phyloP scores from a whole-genome alignment of 2,113 vertebrate species.

The Perca flavescens region DNA sequence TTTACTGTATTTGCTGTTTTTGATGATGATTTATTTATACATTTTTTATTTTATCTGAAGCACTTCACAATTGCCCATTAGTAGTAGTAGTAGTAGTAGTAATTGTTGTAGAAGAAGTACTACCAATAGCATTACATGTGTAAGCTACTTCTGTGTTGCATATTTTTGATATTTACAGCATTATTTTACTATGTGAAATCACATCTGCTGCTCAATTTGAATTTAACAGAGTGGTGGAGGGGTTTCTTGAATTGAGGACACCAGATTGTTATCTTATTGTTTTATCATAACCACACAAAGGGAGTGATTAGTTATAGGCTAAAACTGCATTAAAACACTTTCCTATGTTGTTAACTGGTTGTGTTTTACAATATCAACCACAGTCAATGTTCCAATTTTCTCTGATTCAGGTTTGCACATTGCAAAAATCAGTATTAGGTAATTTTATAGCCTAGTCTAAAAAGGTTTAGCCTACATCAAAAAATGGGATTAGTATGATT shows the following conservation, averaged over 20 bases:
- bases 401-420: neutral
- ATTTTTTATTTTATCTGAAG: neutral
- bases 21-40: too few relatives aligned
- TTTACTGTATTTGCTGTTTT: neutral
- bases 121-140: neutral
- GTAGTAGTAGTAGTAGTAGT: too few relatives aligned
- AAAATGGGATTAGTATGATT: too few relatives aligned
- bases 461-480: neutral
- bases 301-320: too few relatives aligned
- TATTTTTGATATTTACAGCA: neutral
- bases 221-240: neutral
- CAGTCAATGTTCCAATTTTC: neutral
- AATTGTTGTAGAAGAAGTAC: too few relatives aligned
- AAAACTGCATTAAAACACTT: neutral
- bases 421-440: neutral
- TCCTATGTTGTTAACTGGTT: neutral
- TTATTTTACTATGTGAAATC: neutral
- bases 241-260: neutral
- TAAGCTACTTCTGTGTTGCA: too few relatives aligned
- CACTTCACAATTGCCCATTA: neutral
- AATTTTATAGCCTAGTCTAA: neutral
- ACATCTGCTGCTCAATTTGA: neutral
- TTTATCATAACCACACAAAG: neutral
- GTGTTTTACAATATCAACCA: neutral
- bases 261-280: neutral